Evolutionary conservation across 2,113 vertebrate genomes (phyloP), one percentile per base, ranked within the genome.

Genomic region (Corythoichthys haematopterus): DNA sequence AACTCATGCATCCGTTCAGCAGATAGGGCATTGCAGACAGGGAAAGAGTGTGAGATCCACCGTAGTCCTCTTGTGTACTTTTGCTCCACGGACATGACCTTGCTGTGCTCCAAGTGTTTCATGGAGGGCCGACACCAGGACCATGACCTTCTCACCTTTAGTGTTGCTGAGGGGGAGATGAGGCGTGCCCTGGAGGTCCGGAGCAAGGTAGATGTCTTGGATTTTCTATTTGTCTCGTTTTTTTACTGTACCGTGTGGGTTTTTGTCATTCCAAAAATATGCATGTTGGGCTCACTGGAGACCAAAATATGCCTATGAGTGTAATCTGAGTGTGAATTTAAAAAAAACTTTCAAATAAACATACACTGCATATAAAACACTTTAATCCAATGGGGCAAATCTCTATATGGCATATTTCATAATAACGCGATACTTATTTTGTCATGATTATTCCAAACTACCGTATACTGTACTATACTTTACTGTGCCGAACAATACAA

Each of bases 71-170:
- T 91, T 2, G 90, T 93, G 64, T 92, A 86, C 65, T 92, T 90
- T 62, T 94, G 93, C 13, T 72, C 70, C 40, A 15, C 45, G 0
- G 91, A 94, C 1, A 65, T 65, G 3, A 38, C 14, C 1, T 76
- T 56, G 8, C 65, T 93, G 70, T 94, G 93, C 3, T 0, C 12
- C 6, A 64, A 77, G 0, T 93, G 93, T 75, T 59, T 79, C 13
- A 2, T 82, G 0, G 53, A 72, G 0, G 90, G 87, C 0, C 12
- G 9, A 1, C 93, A 93, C 80, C 80, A 60, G 38, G 71, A 73
- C 61, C 94, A 94, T 3, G 66, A 77, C 0, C 45, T 92, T 20
- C 85, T 91, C 40, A 88, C 77, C 38, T 80, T 90, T 36, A 80
- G 45, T 2, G 80, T 67, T 0, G 90, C 89, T 0, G 88, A 87